Percentiles rank a stretch among this genome's conserved stretches.
Conservation (phyloP, 2,888 invertebrate genomes). For the Ichneumon xanthorius region DNA sequence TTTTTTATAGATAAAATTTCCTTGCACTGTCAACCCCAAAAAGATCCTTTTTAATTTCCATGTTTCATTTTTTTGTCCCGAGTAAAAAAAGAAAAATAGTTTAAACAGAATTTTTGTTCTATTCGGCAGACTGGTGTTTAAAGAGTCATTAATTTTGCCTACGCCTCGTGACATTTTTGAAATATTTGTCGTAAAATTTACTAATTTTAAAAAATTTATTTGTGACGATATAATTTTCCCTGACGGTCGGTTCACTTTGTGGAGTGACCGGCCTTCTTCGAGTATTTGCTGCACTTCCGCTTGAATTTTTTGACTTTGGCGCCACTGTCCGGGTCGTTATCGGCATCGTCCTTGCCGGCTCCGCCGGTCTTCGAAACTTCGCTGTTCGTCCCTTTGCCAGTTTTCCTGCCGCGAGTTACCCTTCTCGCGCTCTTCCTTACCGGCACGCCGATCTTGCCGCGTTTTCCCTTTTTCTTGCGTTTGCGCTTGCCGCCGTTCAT, state of each 20-base stretch:
- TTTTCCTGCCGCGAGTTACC: slow-evolving; percentile 76
- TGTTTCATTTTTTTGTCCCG: not conserved
- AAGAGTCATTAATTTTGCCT: not conserved
- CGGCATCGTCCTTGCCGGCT: slow-evolving; percentile 85
- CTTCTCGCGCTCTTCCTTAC: slow-evolving; percentile 82
- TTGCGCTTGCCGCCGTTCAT: slow-evolving; percentile 78
- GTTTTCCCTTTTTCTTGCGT: slow-evolving; percentile 74
- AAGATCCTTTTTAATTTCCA: not conserved
- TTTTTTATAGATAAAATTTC: not conserved
- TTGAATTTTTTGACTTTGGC: slow-evolving; percentile 82
- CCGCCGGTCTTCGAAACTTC: slow-evolving; percentile 83
- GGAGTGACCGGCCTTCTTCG: slow-evolving; percentile 71
- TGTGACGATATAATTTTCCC: too few species aligned
- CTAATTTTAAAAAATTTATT: not conserved
- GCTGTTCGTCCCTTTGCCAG: slow-evolving; percentile 77
- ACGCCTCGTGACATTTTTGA: not conserved
- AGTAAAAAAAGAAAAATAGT: not conserved
- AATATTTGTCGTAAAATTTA: too few species aligned
- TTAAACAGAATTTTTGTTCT: not conserved
- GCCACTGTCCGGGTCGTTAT: slow-evolving; percentile 78
- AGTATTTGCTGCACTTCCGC: slow-evolving; percentile 79
- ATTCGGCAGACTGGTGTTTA: too few species aligned
- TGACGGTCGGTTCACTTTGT: slow-evolving; percentile 64
- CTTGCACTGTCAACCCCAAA: not conserved
- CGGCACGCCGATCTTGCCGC: slow-evolving; percentile 82